A percentile compares a stretch with the other conserved stretches of the same genome.
Conservation (phyloP, 2,888 invertebrate genomes). For the Anticlea derivata region DNA sequence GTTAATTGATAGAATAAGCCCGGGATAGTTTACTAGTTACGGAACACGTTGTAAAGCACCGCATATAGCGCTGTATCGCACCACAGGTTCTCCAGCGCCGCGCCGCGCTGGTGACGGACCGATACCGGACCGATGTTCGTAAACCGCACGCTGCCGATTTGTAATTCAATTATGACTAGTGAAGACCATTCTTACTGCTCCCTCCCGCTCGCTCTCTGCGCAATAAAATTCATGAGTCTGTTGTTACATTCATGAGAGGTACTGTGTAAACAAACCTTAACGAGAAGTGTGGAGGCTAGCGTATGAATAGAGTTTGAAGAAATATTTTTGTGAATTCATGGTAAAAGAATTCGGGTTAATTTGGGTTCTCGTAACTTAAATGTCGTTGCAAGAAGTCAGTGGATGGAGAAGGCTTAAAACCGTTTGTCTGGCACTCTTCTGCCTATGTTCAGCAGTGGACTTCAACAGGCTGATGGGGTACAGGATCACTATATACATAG, state of each 20-base stretch:
- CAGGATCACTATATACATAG: too few relatives aligned
- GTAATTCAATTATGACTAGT: slow-evolving; percentile 56
- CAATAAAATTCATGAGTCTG: slow-evolving; percentile 62
- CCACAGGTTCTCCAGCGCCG: slow-evolving; percentile 40
- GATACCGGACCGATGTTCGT: slow-evolving; percentile 29
- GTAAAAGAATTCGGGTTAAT: neutral
- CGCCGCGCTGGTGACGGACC: slow-evolving; percentile 40
- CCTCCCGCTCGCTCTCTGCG: slow-evolving; percentile 35
- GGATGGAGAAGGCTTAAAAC: too few relatives aligned
- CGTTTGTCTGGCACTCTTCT: too few relatives aligned
- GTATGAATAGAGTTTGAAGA: slow-evolving; percentile 16
- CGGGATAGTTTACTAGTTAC: too few relatives aligned
- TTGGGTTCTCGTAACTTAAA: neutral
- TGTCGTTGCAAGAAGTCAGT: too few relatives aligned
- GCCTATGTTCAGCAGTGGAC: too few relatives aligned
- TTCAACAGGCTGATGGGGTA: too few relatives aligned
- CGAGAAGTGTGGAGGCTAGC: slow-evolving; percentile 29
- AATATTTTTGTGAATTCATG: slow-evolving; percentile 1
- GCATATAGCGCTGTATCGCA: slow-evolving; percentile 45
- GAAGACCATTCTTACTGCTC: slow-evolving; percentile 39
- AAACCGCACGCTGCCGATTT: slow-evolving; percentile 42
- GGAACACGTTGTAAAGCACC: too few relatives aligned
- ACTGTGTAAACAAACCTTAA: slow-evolving; percentile 39
- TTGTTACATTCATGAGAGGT: slow-evolving; percentile 58
- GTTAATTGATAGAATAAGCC: too few relatives aligned